Conservation (phyloP, 2,888 invertebrate species). For the Petrolisthes manimaculis region DNA sequence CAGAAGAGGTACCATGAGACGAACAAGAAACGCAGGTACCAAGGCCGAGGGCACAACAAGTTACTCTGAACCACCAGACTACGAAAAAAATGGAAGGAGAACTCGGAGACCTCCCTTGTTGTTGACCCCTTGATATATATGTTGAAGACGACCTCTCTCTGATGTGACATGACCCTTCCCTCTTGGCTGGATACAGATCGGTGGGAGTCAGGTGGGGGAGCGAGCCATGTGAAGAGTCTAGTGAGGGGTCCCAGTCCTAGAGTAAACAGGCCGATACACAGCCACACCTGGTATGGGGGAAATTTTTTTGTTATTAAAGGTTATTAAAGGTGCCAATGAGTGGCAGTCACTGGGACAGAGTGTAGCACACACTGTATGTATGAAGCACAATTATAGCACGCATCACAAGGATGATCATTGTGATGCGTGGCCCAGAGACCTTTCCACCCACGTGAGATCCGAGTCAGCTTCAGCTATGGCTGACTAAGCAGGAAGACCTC, state of each 20-base stretch:
- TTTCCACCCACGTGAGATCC: too few relatives aligned
- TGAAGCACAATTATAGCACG: too few relatives aligned
- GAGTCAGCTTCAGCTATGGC: too few relatives aligned
- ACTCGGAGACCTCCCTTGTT: neutral
- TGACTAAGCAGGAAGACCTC: too few relatives aligned
- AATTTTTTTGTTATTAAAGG: too few relatives aligned
- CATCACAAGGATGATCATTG: too few relatives aligned
- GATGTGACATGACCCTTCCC: neutral
- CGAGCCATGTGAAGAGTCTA: neutral
- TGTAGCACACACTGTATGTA: too few relatives aligned
- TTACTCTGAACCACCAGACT: slow-evolving; percentile 40
- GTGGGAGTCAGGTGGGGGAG: neutral
- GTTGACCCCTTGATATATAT: neutral
- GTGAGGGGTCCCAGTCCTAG: neutral
- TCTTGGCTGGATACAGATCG: neutral
- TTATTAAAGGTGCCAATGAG: too few relatives aligned
- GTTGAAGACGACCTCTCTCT: too few relatives aligned
- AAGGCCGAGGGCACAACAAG: neutral
- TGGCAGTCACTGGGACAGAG: too few relatives aligned
- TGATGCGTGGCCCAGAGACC: too few relatives aligned
- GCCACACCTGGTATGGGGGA: slow-evolving; percentile 14
- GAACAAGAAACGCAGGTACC: slow-evolving; percentile 5
- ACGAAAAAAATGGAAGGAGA: slow-evolving; percentile 29
- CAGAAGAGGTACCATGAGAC: slow-evolving; percentile 42
- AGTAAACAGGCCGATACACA: slow-evolving; percentile 7